phyloP scores from a whole-genome alignment of 2,797 vertebrate genomes.

The Lepilemur septentrionalis region DNA sequence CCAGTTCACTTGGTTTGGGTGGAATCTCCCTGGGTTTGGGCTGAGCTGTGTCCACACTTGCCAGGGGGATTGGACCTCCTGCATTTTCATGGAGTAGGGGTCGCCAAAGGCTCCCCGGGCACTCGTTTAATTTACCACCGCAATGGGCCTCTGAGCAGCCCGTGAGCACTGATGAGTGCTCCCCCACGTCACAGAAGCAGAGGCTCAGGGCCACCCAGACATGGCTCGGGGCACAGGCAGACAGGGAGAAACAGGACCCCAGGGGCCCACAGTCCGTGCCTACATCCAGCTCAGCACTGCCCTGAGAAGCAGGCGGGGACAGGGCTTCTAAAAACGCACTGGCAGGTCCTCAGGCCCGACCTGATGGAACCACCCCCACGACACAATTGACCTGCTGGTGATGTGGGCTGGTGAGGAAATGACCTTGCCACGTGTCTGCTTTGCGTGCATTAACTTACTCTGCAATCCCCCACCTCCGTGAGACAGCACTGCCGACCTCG shows the following conservation, averaged over 20 bases:
- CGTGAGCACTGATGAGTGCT: rapidly evolving
- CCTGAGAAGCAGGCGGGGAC: not conserved
- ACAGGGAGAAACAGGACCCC: not conserved
- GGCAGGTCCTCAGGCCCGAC: not conserved
- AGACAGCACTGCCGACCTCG: too few relatives aligned
- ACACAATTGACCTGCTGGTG: too few relatives aligned
- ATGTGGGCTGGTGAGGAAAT: too few relatives aligned
- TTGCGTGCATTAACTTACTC: too few relatives aligned
- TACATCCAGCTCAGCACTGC: not conserved
- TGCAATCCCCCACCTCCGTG: not conserved
- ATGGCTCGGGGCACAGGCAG: not conserved
- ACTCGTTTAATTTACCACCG: not conserved
- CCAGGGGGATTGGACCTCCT: not conserved
- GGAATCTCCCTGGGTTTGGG: not conserved
- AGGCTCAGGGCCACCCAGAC: not conserved
- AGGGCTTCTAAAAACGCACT: not conserved
- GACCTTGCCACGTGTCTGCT: not conserved
- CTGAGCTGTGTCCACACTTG: rapidly evolving
- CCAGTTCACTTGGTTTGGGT: too few relatives aligned
- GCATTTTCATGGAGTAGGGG: not conserved
- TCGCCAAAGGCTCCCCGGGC: too few relatives aligned
- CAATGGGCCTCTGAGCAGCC: not conserved
- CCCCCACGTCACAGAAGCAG: not conserved
- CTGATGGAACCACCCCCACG: not conserved
- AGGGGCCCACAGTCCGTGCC: not conserved